phyloP scores from a whole-genome alignment of 2,797 vertebrate species.

The Acrossocheilus wenchowensis region DNA sequence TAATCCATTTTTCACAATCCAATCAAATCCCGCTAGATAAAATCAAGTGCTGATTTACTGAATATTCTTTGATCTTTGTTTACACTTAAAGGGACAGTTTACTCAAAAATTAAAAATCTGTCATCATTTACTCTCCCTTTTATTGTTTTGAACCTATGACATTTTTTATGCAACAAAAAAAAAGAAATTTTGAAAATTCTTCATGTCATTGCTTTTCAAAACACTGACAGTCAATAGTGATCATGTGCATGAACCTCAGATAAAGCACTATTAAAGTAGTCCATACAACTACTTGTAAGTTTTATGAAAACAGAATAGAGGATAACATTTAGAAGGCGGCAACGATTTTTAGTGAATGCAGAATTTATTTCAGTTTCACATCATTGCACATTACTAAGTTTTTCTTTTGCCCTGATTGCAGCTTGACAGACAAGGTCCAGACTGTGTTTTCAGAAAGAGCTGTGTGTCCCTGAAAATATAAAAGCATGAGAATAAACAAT shows the following conservation, averaged over 20 bases:
- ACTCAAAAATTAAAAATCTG: background rate
- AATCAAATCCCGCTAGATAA: background rate
- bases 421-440: background rate
- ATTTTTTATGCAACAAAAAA: background rate
- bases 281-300: background rate
- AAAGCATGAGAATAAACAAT: background rate
- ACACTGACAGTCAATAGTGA: background rate
- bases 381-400: background rate
- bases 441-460: background rate
- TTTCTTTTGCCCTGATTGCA: background rate
- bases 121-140: background rate
- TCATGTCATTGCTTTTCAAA: background rate
- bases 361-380: background rate
- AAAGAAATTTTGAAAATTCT: background rate
- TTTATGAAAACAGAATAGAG: background rate
- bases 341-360: background rate
- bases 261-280: background rate
- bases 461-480: constrained; percentile 7
- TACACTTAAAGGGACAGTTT: background rate
- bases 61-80: background rate
- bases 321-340: background rate
- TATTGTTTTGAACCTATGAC: background rate
- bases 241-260: background rate
- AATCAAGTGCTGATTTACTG: background rate
- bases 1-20: background rate